These are phyloP conservation scores for Maniola jurtina DNA, from an alignment of 1,140 invertebrate genomes.

Conservation along the genomic window DNA sequence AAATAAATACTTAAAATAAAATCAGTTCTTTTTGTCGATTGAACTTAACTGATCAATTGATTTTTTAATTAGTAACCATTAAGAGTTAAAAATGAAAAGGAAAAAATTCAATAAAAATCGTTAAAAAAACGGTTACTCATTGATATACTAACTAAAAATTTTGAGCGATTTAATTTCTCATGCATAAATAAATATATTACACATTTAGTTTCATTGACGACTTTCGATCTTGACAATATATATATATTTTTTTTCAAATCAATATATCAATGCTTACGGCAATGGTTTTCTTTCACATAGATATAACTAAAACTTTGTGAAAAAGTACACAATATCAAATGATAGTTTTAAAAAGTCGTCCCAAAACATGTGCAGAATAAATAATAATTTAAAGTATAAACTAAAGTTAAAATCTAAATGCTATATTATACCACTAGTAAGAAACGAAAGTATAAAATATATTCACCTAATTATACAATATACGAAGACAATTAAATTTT, in stretches of 20 bases:
- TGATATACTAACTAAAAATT: neutral
- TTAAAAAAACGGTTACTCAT: neutral
- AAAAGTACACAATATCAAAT: no score
- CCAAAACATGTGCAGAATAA: neutral
- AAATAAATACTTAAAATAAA: constrained; percentile 21
- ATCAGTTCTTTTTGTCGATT: constrained; percentile 20
- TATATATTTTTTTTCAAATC: no score
- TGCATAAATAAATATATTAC: no score
- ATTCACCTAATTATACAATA: neutral
- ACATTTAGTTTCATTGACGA: no score
- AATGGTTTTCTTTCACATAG: no score
- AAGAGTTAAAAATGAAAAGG: constrained; percentile 4
- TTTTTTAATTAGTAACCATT: neutral
- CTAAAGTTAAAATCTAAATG: neutral
- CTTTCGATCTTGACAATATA: no score
- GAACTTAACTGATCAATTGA: neutral
- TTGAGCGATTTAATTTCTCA: neutral
- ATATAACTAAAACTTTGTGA: no score
- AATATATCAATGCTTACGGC: no score
- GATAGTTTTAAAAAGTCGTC: neutral
- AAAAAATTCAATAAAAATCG: neutral
- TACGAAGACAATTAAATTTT: constrained; percentile 2
- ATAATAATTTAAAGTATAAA: neutral
- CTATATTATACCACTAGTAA: neutral
- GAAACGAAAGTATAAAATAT: constrained; percentile 1